Percentiles rank a stretch among this genome's conserved stretches.
These are phyloP conservation scores for Globodera rostochiensis DNA, from an alignment of 1,140 invertebrate species.

Conservation along the genomic window DNA sequence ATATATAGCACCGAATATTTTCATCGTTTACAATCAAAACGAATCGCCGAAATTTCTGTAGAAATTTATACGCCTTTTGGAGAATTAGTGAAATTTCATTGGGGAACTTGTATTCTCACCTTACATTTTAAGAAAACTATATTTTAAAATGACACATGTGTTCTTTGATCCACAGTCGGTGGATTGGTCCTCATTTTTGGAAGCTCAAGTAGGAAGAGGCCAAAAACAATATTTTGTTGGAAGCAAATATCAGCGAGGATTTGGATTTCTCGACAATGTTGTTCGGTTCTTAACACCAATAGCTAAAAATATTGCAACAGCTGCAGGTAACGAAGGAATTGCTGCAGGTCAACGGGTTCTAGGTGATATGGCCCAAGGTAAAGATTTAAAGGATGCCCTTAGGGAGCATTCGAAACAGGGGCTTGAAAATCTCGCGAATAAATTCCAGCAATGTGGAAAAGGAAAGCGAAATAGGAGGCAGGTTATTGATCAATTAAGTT, in stretches of 20 bases:
- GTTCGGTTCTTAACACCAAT: neutral
- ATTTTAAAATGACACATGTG: slow-evolving; percentile 21
- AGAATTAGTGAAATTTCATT: slow-evolving; percentile 17
- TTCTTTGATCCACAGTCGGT: neutral
- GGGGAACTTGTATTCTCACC: neutral
- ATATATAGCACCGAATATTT: neutral
- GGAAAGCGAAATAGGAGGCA: neutral
- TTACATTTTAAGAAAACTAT: slow-evolving; percentile 9
- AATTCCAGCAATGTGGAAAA: slow-evolving; percentile 17
- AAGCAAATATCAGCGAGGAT: slow-evolving; percentile 16
- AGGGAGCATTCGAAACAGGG: neutral
- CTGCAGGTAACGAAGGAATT: slow-evolving; percentile 10
- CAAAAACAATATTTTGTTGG: slow-evolving; percentile 13
- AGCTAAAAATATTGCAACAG: slow-evolving; percentile 10
- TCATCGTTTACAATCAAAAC: too few species aligned
- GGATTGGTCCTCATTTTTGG: slow-evolving; percentile 11
- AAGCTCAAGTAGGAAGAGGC: neutral
- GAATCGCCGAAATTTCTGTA: too few species aligned
- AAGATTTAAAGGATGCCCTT: neutral
- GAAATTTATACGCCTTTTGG: neutral
- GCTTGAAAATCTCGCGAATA: neutral
- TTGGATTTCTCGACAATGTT: slow-evolving; percentile 8
- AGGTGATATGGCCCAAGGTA: slow-evolving; percentile 1
- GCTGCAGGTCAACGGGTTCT: neutral
- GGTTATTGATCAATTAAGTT: slow-evolving; percentile 3